Evolutionary conservation across 2,797 vertebrate species (phyloP), one percentile per base, ranked within the genome.

Genomic region (Ceryle rudis): DNA sequence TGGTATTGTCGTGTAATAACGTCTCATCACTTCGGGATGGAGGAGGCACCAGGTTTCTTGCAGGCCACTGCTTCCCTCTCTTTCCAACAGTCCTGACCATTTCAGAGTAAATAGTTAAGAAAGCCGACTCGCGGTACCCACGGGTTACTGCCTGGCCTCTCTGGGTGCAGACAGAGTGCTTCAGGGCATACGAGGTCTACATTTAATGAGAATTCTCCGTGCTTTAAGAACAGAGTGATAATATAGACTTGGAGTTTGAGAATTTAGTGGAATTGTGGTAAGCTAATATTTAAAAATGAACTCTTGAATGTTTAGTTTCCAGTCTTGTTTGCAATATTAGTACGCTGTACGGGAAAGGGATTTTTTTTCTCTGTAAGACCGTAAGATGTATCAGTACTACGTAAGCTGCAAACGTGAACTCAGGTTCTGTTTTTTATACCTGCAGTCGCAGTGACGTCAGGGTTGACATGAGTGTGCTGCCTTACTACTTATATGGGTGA

Each of bases 401-500:
- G 12, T 41, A 66, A 52, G 3, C 25, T 65, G 39, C 11, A 23
- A 77, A 95, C 89, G 28, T 62, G 37, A 58, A 65, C 2, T 41
- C 52, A 9, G n/a, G 13, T 47, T 70, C 47, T 77, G 11, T 0
- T 61, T 84, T 89, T 84, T 31, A 66, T 79, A 66, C 18, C 5
- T 54, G 11, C 25, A 9, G 11, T 62, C 44, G 39, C 16, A 19
- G 22, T 55, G 22, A 67, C 52, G 31, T 60, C 8, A 33, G 17
- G 18, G 17, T 37, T 88, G 44, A 22, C 6, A 3, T 25, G 23
- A 84, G 11, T n/a, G 13, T 52, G 41, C 33, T 85, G 28, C 55
- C 29, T 82, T 77, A 19, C 4, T 8, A 4, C 10, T 75, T 74
- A 7, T 0, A 9, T 75, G 0, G 0, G 13, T 2, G 3, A 26